Conservation (phyloP, 1,140 invertebrate genomes). For the Asobara japonica region DNA sequence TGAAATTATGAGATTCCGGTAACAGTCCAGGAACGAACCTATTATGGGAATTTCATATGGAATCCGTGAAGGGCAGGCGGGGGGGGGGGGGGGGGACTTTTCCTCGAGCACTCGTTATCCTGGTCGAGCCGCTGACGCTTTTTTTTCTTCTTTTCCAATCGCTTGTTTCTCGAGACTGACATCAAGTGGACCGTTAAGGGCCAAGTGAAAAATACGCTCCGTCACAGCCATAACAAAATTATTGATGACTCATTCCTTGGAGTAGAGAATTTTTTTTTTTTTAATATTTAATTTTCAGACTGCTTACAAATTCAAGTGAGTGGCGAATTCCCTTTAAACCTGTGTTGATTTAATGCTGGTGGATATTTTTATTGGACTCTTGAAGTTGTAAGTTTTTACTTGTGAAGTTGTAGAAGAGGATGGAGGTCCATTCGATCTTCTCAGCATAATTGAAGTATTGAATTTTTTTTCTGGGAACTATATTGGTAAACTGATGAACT, state of each 20-base stretch:
- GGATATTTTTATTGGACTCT: no score
- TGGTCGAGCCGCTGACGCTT: not conserved
- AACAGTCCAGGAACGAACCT: no score
- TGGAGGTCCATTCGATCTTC: no score
- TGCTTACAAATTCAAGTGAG: constrained; percentile 8
- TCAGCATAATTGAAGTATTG: no score
- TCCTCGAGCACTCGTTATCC: not conserved
- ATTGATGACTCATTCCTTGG: constrained; percentile 16
- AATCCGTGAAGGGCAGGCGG: not conserved
- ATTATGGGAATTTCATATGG: not conserved
- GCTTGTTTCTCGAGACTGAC: not conserved
- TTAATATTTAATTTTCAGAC: not conserved
- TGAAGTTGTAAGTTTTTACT: no score
- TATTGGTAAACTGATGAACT: no score
- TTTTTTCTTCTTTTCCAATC: not conserved
- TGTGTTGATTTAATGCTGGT: not conserved
- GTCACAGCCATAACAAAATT: constrained; percentile 17
- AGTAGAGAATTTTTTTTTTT: not conserved
- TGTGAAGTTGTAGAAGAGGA: no score
- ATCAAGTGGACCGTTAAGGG: constrained; percentile 17
- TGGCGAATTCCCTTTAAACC: not conserved
- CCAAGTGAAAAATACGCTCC: constrained; percentile 11
- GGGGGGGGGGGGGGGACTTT: not conserved
- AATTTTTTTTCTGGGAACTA: no score
- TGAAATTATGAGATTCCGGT: no score